Base-by-base conservation (phyloP, 2,888 invertebrate genomes). In the Rotaria socialis region DNA sequence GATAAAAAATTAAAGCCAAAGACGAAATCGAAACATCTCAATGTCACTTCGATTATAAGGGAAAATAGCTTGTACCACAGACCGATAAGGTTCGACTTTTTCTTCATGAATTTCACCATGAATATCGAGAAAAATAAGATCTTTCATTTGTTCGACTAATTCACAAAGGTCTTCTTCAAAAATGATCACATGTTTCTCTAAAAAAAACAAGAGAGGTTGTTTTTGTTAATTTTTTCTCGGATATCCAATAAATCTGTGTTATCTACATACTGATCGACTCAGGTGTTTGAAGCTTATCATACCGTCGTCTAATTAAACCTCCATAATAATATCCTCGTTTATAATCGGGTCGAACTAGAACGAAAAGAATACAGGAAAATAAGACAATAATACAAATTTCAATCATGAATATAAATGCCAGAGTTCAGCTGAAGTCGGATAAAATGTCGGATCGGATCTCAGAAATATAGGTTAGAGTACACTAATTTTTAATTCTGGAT, bases 91-190 rank as follows among this genome's bases (percentile, higher is more conserved):
- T 58, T 58, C n/a, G 24, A 58, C 58, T 24, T 58, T 58, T 58
- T 24, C 58, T n/a, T n/a, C n/a, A n/a, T 58, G n/a, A n/a, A 58
- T 58, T 58, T 58, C n/a, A 58, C 58, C 58, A n/a, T 24, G 58
- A 58, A 58, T 58, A 8, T 58, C 58, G 58, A 58, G n/a, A 58
- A 58, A 58, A n/a, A 58, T n/a, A n/a, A 58, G n/a, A n/a, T 58
- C 58, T 58, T 58, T 58, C 14, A 58, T n/a, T n/a, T 58, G 58
- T 58, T 58, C n/a, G 7, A n/a, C 58, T n/a, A n/a, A 58, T 58
- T 58, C 6, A 58, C 24, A 7, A 10, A 58, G 58, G n/a, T n/a
- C 58, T 58, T 58, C 5, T 58, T 58, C 58, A 10, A 58, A 58
- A 14, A 58, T 24, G 1, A n/a, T 4, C 0, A 58, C 58, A 58